These are phyloP conservation scores for Sphenopsis melanotis DNA, from an alignment of 2,797 vertebrate genomes.

Conservation along the genomic window DNA sequence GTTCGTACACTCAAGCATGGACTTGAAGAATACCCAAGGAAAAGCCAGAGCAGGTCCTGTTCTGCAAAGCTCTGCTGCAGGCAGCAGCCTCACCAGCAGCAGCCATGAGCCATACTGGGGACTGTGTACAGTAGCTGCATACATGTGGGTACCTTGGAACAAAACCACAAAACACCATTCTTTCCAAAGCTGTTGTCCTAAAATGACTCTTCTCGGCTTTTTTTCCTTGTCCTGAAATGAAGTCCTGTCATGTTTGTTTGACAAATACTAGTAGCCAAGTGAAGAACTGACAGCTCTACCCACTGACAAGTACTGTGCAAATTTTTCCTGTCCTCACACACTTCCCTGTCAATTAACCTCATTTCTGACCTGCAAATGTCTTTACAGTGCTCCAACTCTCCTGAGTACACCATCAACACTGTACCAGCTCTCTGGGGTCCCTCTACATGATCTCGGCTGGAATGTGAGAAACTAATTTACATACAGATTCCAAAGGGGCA, in stretches of 20 bases:
- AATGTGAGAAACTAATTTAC: conserved; percentile 34
- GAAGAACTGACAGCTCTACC: conserved; percentile 5
- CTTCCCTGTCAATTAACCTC: conserved; percentile 53
- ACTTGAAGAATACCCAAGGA: background rate
- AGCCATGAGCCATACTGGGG: background rate
- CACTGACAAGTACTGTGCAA: conserved; percentile 34
- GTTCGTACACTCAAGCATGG: background rate
- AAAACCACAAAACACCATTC: background rate
- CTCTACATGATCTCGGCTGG: background rate
- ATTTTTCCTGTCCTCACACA: conserved; percentile 35
- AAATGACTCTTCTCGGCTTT: background rate
- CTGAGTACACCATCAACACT: background rate
- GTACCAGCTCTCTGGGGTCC: background rate
- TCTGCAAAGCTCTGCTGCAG: background rate
- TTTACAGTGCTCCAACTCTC: background rate
- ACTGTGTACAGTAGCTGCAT: background rate
- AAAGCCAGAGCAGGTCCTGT: background rate
- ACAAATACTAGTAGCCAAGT: conserved; percentile 23
- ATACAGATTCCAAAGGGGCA: background rate
- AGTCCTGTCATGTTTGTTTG: background rate
- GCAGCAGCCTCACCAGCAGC: background rate
- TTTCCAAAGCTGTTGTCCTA: background rate
- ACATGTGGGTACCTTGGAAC: background rate
- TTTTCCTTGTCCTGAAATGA: background rate
- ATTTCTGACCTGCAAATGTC: conserved; percentile 60